These are phyloP conservation scores for Rhyacichthys aspro DNA, from an alignment of 2,797 vertebrate species.

Conservation along the genomic window DNA sequence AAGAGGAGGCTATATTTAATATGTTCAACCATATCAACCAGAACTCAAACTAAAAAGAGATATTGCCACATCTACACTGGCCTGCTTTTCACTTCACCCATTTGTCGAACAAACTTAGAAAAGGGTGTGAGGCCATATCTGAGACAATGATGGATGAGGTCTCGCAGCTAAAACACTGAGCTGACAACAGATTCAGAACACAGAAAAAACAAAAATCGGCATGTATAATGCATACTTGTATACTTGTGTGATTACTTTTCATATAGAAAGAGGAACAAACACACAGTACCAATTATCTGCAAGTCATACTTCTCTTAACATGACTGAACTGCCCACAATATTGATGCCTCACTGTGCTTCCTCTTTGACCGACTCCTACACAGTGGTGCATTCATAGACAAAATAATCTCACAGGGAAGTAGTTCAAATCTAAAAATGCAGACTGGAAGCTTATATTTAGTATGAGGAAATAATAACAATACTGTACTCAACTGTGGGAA, in stretches of 20 bases:
- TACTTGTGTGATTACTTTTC: conserved; percentile 13
- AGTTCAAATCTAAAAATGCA: conserved; percentile 29
- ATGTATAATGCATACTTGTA: not conserved
- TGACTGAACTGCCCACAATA: conserved; percentile 39
- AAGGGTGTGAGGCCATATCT: not conserved
- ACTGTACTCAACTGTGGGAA: conserved; percentile 2
- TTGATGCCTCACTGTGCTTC: conserved; percentile 43
- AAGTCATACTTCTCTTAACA: conserved; percentile 8
- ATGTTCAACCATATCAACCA: too few species aligned
- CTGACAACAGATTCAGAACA: not conserved
- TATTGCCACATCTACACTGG: not conserved
- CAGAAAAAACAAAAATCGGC: not conserved
- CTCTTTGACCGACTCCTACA: conserved; percentile 26
- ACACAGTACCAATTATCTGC: conserved; percentile 5
- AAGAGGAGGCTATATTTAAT: too few species aligned
- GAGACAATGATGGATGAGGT: too few species aligned
- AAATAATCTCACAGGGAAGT: conserved; percentile 26
- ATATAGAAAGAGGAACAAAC: conserved; percentile 44
- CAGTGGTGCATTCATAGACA: conserved; percentile 10
- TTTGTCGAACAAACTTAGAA: conserved; percentile 12
- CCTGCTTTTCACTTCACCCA: conserved; percentile 19
- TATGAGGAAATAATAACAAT: not conserved
- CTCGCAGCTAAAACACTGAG: too few species aligned
- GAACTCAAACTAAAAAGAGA: too few species aligned
- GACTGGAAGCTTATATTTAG: conserved; percentile 37